A percentile compares a stretch with the other conserved stretches of the same genome.
These are phyloP conservation scores for Trachelus troglodyta DNA, from an alignment of 2,888 invertebrate species.

Conservation along the genomic window DNA sequence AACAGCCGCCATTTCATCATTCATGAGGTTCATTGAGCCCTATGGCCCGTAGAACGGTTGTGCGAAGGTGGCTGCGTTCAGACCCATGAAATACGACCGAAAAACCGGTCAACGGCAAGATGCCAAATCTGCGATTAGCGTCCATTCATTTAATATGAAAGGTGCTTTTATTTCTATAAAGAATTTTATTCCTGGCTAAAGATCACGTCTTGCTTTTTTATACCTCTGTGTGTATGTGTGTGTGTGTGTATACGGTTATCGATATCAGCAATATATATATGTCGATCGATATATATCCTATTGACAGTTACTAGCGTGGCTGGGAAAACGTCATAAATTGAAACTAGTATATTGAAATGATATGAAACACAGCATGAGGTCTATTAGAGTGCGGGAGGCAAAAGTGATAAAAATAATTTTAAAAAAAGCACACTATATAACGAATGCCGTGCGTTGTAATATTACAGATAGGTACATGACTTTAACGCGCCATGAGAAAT, in stretches of 20 bases:
- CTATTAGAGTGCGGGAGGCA: constrained; percentile 17
- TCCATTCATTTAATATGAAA: constrained; percentile 27
- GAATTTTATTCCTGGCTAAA: background rate
- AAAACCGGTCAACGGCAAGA: constrained; percentile 33
- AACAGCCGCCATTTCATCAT: constrained; percentile 22
- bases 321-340: background rate
- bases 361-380: constrained; percentile 20
- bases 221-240: too few species aligned
- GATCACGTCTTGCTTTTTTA: background rate
- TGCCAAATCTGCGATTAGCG: constrained; percentile 31
- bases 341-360: constrained; percentile 17
- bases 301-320: background rate
- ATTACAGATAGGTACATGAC: constrained; percentile 21
- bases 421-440: background rate
- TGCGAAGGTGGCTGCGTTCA: background rate
- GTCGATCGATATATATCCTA: background rate
- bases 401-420: constrained; percentile 5
- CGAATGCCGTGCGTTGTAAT: constrained; percentile 18
- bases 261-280: background rate
- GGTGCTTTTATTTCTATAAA: background rate
- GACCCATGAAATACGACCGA: constrained; percentile 22
- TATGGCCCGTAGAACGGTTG: background rate
- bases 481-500: constrained; percentile 17
- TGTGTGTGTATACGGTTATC: too few species aligned
- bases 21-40: constrained; percentile 27